These are phyloP conservation scores for Meta bourneti DNA, from an alignment of 2,888 invertebrate species.

Conservation along the genomic window DNA sequence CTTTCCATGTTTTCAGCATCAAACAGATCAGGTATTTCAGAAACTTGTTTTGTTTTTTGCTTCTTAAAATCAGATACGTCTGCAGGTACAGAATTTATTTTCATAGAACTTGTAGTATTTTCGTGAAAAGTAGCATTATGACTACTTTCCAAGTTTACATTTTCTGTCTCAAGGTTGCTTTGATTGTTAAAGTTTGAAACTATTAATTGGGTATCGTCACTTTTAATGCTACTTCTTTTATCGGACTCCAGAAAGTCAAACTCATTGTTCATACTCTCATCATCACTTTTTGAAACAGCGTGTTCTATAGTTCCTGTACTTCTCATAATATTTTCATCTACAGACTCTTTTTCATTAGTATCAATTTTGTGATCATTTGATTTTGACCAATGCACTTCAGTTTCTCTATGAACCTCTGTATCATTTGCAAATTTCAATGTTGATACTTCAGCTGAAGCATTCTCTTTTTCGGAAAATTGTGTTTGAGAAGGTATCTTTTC, in stretches of 20 bases:
- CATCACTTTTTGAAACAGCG: slow-evolving; percentile 41
- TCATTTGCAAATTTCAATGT: not conserved
- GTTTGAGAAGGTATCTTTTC: not conserved
- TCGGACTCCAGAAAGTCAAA: slow-evolving; percentile 60
- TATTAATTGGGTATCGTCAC: too few relatives aligned
- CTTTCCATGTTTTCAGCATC: not conserved
- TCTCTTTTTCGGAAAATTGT: too few relatives aligned
- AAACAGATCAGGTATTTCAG: not conserved
- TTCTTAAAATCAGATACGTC: not conserved
- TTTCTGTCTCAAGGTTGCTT: not conserved
- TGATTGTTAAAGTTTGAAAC: not conserved
- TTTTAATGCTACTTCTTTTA: not conserved
- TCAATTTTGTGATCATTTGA: not conserved
- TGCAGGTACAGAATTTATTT: not conserved
- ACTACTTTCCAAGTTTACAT: not conserved
- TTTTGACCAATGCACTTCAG: not conserved
- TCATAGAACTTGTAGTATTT: not conserved
- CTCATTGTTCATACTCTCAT: slow-evolving; percentile 56
- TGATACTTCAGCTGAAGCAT: not conserved
- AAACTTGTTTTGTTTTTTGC: not conserved
- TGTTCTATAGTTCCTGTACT: slow-evolving; percentile 10
- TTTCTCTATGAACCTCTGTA: not conserved
- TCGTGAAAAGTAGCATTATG: not conserved
- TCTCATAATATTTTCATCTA: not conserved
- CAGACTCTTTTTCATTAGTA: not conserved